phyloP scores from a whole-genome alignment of 2,113 vertebrate species.

The Ascaphus truei region DNA sequence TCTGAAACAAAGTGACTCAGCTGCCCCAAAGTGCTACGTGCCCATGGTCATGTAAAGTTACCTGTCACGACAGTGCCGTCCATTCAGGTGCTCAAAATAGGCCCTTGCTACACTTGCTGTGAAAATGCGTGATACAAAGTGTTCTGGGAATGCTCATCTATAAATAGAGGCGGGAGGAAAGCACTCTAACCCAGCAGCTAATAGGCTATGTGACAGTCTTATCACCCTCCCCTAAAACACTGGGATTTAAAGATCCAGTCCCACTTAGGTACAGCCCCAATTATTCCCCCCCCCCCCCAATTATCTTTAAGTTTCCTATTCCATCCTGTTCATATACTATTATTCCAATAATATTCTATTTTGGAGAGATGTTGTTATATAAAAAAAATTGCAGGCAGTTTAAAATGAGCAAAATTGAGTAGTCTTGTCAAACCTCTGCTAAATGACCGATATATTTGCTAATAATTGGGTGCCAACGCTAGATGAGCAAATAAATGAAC shows the following conservation, averaged over 20 bases:
- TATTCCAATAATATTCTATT: too few relatives aligned
- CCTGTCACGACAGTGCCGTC: slow-evolving; percentile 22
- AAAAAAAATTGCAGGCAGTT: too few relatives aligned
- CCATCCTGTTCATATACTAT: too few relatives aligned
- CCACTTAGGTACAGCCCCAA: too few relatives aligned
- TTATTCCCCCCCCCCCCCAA: too few relatives aligned
- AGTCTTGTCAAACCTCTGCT: too few relatives aligned
- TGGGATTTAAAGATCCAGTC: background rate
- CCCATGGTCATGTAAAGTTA: slow-evolving; percentile 32
- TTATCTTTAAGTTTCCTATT: too few relatives aligned
- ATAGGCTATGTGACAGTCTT: background rate
- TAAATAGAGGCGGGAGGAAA: slow-evolving; percentile 44
- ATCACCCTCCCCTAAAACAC: background rate
- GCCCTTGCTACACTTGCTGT: background rate
- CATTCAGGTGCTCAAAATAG: slow-evolving; percentile 55
- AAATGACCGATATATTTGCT: too few relatives aligned
- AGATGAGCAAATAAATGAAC: too few relatives aligned
- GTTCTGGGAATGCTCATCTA: slow-evolving; percentile 34
- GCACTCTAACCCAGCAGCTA: background rate
- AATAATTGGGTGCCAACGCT: too few relatives aligned
- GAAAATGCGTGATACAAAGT: slow-evolving; percentile 11
- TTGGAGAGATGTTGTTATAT: background rate
- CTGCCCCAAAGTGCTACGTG: slow-evolving; percentile 39
- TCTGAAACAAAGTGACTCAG: background rate
- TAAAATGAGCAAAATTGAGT: too few relatives aligned